Conservation (phyloP, 2,113 vertebrate species). For the Todiramphus chloris region DNA sequence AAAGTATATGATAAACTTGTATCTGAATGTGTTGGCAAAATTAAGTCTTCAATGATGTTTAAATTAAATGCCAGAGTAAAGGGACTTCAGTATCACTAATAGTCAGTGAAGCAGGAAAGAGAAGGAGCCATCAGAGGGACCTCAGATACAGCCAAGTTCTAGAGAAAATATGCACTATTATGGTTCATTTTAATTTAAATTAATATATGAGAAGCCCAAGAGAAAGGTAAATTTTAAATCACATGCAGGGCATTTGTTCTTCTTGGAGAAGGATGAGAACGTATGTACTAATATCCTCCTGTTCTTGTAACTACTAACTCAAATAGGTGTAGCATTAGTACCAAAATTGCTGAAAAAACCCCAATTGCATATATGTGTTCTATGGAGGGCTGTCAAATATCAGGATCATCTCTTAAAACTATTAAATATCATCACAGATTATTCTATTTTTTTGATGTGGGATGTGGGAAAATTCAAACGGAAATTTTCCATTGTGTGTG, state of each 20-base stretch:
- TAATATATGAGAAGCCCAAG: background rate
- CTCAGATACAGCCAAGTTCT: background rate
- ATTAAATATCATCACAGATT: background rate
- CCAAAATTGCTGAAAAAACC: background rate
- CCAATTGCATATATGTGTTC: background rate
- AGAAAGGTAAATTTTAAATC: conserved; percentile 26
- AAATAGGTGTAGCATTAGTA: background rate
- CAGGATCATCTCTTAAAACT: background rate
- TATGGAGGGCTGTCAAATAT: background rate
- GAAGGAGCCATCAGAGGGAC: background rate
- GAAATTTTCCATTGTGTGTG: background rate
- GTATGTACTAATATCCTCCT: background rate
- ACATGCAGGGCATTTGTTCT: background rate
- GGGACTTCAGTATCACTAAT: background rate
- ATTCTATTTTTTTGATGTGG: conserved; percentile 8
- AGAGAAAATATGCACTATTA: conserved; percentile 7
- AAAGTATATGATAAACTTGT: background rate
- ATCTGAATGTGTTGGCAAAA: background rate
- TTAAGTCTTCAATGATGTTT: background rate
- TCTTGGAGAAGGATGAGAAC: conserved; percentile 3
- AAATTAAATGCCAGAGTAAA: background rate
- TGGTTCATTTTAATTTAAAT: conserved; percentile 19
- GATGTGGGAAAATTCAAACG: background rate
- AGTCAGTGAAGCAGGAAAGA: background rate
- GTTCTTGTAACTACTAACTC: background rate